phyloP scores from a whole-genome alignment of 2,888 invertebrate genomes.

The Ariolimax columbianus region DNA sequence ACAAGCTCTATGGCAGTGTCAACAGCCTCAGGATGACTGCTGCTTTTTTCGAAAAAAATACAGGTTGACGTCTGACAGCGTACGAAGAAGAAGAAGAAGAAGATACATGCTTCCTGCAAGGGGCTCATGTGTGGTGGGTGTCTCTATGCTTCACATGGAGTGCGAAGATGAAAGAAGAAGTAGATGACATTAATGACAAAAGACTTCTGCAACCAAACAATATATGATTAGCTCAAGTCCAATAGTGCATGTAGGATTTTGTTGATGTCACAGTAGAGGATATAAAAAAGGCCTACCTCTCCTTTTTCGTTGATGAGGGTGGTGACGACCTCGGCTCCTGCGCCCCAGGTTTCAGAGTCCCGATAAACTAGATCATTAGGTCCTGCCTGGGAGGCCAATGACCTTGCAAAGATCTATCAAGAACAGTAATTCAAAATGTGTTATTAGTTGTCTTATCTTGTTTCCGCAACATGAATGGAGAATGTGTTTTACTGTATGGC shows the following conservation, averaged over 20 bases:
- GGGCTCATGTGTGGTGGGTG: too few species aligned
- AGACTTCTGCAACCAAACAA: not conserved
- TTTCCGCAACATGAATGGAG: too few species aligned
- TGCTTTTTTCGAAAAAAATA: too few species aligned
- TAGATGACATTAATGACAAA: not conserved
- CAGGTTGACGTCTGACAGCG: too few species aligned
- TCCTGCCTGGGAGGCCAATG: slow-evolving; percentile 70
- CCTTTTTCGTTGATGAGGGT: slow-evolving; percentile 79
- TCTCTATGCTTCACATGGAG: too few species aligned
- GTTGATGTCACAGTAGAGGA: not conserved
- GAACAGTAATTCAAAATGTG: too few species aligned
- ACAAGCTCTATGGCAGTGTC: too few species aligned
- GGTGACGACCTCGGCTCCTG: slow-evolving; percentile 80
- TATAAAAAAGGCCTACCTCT: slow-evolving; percentile 74
- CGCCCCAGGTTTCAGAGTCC: slow-evolving; percentile 76
- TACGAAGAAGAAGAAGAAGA: too few species aligned
- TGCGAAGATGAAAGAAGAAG: not conserved
- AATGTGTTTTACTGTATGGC: too few species aligned
- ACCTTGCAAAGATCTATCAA: slow-evolving; percentile 79
- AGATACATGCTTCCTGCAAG: too few species aligned
- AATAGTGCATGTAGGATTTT: not conserved
- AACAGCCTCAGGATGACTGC: too few species aligned
- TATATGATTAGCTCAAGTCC: not conserved
- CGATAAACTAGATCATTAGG: slow-evolving; percentile 69
- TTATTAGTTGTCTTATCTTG: too few species aligned